A percentile compares a stretch with the other conserved stretches of the same genome.
Conservation (phyloP, 2,113 vertebrate genomes). For the Pycnonotus jocosus region DNA sequence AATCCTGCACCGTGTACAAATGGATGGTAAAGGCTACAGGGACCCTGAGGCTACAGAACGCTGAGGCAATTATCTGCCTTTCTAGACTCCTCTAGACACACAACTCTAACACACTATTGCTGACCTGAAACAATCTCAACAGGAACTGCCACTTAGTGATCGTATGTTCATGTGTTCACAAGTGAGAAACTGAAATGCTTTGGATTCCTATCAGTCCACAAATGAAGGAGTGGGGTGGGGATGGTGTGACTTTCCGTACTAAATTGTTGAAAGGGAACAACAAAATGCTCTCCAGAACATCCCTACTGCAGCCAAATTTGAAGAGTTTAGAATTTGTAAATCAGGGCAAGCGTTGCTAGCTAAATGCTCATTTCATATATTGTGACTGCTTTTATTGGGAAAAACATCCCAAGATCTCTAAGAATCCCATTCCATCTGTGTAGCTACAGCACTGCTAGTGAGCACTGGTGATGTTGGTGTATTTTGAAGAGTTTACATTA, state of each 20-base stretch:
- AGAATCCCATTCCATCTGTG: background rate
- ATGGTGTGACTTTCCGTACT: background rate
- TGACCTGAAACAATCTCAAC: background rate
- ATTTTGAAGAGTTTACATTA: background rate
- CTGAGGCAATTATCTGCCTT: background rate
- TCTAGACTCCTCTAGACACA: background rate
- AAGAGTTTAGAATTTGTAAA: background rate
- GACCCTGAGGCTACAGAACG: background rate
- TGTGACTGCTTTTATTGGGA: background rate
- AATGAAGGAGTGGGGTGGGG: background rate
- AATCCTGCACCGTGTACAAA: background rate
- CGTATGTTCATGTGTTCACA: background rate
- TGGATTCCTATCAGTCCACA: background rate
- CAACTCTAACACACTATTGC: background rate
- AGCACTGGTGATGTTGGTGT: background rate
- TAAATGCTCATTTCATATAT: background rate
- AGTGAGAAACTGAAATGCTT: background rate
- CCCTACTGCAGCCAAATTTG: background rate
- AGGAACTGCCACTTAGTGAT: background rate
- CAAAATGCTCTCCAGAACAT: background rate
- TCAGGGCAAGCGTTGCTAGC: background rate
- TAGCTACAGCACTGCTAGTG: background rate
- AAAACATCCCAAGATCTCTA: background rate
- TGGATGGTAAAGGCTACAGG: background rate
- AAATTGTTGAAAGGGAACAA: background rate